Conservation (phyloP, 2,797 vertebrate genomes). For the Pangasius larnaudii region DNA sequence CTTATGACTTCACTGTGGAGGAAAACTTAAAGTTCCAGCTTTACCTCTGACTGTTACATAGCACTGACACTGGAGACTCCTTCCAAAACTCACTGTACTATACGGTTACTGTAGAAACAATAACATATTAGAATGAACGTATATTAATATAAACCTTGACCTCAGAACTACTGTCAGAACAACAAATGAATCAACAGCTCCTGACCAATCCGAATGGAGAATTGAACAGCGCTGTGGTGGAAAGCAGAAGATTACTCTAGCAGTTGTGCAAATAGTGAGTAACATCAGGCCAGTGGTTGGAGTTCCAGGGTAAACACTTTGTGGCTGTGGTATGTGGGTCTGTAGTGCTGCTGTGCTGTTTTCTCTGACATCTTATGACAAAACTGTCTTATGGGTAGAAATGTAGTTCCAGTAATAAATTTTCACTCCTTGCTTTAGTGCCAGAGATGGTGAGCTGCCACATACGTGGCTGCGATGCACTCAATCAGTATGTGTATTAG, state of each 20-base stretch:
- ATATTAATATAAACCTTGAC: neutral
- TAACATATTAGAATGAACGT: neutral
- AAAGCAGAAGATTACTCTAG: neutral
- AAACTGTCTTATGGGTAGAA: neutral
- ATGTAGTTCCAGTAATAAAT: neutral
- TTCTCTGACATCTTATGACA: neutral
- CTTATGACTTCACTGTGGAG: neutral
- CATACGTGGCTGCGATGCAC: neutral
- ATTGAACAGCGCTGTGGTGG: neutral
- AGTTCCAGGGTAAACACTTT: neutral
- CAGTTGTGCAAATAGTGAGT: slow-evolving; percentile 6
- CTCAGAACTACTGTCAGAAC: too few species aligned
- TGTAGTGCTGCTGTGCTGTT: neutral
- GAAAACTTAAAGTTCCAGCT: neutral
- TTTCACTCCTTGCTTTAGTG: neutral
- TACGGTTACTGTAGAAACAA: neutral
- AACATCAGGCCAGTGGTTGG: slow-evolving; percentile 25
- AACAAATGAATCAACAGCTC: neutral
- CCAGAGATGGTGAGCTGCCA: neutral
- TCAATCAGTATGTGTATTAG: neutral
- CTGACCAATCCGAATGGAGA: neutral
- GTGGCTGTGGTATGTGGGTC: neutral
- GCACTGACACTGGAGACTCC: neutral
- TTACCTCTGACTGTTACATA: neutral
- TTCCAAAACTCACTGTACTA: neutral